Percentiles rank a stretch among this genome's conserved stretches.
phyloP scores from a whole-genome alignment of 2,113 vertebrate genomes.

The Motacilla alba region DNA sequence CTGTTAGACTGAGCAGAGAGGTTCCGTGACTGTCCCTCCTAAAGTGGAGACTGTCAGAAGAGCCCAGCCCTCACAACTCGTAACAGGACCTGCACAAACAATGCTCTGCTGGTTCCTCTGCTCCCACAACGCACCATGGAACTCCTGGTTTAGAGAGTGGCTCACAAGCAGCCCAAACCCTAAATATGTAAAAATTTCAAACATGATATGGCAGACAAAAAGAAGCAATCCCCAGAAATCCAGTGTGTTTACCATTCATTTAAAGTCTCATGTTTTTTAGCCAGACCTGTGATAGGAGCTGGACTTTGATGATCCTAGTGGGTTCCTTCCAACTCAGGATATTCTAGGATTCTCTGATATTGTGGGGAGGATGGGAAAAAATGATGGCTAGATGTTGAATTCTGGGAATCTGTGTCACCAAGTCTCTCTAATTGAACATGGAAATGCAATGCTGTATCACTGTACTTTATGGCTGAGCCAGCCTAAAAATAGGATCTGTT shows the following conservation, averaged over 20 bases:
- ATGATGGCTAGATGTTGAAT: neutral
- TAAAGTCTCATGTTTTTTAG: neutral
- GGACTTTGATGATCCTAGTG: neutral
- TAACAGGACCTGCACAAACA: rapidly evolving
- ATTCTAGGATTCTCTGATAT: neutral
- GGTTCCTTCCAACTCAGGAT: neutral
- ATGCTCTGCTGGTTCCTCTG: neutral
- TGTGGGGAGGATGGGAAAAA: neutral
- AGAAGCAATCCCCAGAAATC: rapidly evolving
- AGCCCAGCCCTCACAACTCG: rapidly evolving
- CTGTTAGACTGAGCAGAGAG: neutral
- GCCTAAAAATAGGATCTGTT: neutral
- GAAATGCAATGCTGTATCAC: neutral
- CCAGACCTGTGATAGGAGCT: neutral
- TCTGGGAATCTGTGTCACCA: neutral
- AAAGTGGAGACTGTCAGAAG: neutral
- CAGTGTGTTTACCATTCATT: neutral
- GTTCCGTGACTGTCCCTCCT: neutral
- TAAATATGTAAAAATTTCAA: neutral
- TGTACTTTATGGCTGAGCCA: neutral
- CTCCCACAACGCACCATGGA: rapidly evolving
- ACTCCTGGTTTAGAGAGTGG: neutral
- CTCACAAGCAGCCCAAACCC: neutral
- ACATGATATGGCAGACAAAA: neutral
- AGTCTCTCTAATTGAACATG: neutral